Evolutionary conservation across 2,888 invertebrate species (phyloP), one percentile per base, ranked within the genome.

Genomic region (Eristalis intricaria): DNA sequence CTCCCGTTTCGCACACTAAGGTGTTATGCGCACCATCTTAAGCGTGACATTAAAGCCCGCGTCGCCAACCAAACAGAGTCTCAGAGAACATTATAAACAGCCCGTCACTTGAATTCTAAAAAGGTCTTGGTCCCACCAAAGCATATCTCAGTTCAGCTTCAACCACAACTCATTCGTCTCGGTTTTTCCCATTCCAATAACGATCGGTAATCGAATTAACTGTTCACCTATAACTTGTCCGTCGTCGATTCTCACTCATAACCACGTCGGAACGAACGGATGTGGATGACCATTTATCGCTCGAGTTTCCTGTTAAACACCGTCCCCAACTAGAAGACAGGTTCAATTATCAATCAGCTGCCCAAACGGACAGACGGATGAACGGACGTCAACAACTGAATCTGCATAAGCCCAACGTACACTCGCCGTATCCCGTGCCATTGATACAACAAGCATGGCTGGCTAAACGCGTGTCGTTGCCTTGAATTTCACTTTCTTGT

Each of bases 401-500:
- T 70, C 78, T 70, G 64, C 68, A 74, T 73, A 73, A 22, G 60
- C 60, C 60, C 74, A 70, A 35, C 64, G 74, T 69, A 50, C 19
- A 50, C 50, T 50, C 8, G 43, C 70, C 65, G 35, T 68, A 58
- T 76, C 26, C 68, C 65, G 38, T 69, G 69, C 60, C 70, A 76
- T 75, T 64, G 64, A 75, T 40, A 60, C 29, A 35, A 65, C 64
- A 58, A 35, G n/a, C 40, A 61, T 66, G 71, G 63, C 73, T 63
- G 63, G 63, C 43, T 58, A 11, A 38, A 29, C 23, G 32, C 40
- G 38, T 66, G 56, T 26, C 26, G 69, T 64, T 73, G 38, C 82
- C 77, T 78, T 83, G 77, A 73, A 63, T 83, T 83, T 83, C 73
- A 83, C 83, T 83, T 83, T 83, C 73, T 77, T 73, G 35, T 11